Percentiles rank a stretch among this genome's conserved stretches.
phyloP scores from a whole-genome alignment of 2,113 vertebrate genomes.

The Gasterosteus nipponicus region DNA sequence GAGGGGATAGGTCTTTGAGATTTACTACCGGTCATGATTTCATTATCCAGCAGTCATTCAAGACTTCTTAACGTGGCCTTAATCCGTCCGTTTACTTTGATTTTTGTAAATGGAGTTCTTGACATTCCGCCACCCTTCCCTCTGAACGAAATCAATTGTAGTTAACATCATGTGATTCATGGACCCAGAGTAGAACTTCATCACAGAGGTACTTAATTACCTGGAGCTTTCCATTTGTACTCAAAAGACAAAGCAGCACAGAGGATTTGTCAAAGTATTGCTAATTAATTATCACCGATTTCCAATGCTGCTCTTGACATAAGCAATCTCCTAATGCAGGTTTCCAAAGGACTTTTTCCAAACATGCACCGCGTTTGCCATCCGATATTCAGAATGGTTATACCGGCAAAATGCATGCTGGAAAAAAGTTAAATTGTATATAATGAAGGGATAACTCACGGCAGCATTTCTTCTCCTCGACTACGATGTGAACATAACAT shows the following conservation, averaged over 20 bases:
- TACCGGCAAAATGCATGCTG: slow-evolving; percentile 6
- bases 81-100: slow-evolving; percentile 58
- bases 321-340: slow-evolving; percentile 15
- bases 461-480: background rate
- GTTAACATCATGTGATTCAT: slow-evolving; percentile 61
- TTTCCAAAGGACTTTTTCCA: slow-evolving; percentile 13
- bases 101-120: slow-evolving; percentile 62
- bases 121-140: slow-evolving; percentile 53
- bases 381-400: slow-evolving; percentile 17
- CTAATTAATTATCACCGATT: slow-evolving; percentile 48
- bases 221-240: slow-evolving; percentile 33
- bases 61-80: slow-evolving; percentile 60
- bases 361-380: slow-evolving; percentile 15
- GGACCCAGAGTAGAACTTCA: slow-evolving; percentile 45
- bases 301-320: slow-evolving; percentile 23
- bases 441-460: background rate
- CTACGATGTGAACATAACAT: slow-evolving; percentile 8
- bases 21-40: slow-evolving; percentile 45
- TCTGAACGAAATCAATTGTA: slow-evolving; percentile 60
- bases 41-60: slow-evolving; percentile 65
- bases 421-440: background rate
- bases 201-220: slow-evolving; percentile 54
- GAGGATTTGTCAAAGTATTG: slow-evolving; percentile 48
- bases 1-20: slow-evolving; percentile 26
- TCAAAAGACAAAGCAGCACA: slow-evolving; percentile 37